Evolutionary conservation across 2,113 vertebrate species (phyloP), one percentile per base, ranked within the genome.

Genomic region (Motacilla alba): DNA sequence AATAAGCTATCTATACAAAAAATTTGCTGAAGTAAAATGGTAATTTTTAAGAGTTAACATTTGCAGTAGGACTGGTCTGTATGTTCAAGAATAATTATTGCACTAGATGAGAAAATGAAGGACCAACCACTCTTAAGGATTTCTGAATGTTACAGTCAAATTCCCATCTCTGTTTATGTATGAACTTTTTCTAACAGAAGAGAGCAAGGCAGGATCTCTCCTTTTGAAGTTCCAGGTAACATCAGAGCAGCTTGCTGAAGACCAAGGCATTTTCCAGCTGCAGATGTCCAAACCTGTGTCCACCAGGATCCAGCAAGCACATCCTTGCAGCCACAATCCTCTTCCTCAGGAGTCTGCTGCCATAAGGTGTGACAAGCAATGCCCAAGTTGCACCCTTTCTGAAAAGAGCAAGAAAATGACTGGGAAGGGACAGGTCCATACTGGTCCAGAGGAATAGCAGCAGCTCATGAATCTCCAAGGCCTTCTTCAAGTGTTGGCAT

Each of bases 251-350:
- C 20, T 73, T 64, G 33, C 41, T 50, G 63, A 53, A 56, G 22
- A 37, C 35, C 41, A 80, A 46, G 37, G 23, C 14, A 6, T 53
- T 53, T 53, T 53, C 49, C 53, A 44, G 12, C 62, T 83, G 35
- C 41, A 55, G 80, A 16, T 3, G 1, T 37, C 27, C 5, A 4
- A 75, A n/a, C 11, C 7, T 46, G 39, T 3, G 0, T 43, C 12
- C 58, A 46, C 27, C 26, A 43, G n/a, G 30, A 23, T 69, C 12
- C 23, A 11, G 26, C 41, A 72, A 27, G 10, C 8, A 27, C 8
- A 35, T 46, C 56, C 58, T 56, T 62, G 12, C 46, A 87, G 35
- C 6, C 6, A 28, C 7, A 28, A 44, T 35, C 30, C 43, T 77
- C n/a, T 76, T 85, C 26, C 30, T n/a, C 55, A 37, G 31, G 43